Conservation (phyloP, 2,113 vertebrate species). For the Cheilinus undulatus region DNA sequence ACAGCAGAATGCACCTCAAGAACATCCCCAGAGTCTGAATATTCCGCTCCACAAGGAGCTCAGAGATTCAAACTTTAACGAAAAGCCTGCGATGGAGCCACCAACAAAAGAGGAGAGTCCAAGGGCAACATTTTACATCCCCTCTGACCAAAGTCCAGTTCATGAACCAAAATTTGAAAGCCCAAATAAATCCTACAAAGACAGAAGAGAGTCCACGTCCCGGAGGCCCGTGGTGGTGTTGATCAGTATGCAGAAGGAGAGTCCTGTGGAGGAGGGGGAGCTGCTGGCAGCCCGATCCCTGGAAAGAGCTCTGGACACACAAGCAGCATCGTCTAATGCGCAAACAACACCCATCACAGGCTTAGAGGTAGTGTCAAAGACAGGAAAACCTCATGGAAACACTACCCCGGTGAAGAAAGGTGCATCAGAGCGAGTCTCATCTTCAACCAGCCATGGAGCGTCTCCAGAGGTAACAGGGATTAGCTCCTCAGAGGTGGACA, state of each 20-base stretch:
- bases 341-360: constrained; percentile 5
- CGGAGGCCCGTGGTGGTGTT: constrained; percentile 81
- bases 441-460: background rate
- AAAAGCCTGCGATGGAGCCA: constrained; percentile 44
- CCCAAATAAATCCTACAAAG: constrained; percentile 56
- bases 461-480: constrained; percentile 14
- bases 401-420: constrained; percentile 15
- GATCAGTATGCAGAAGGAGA: constrained; percentile 86
- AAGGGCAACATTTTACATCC: constrained; percentile 91
- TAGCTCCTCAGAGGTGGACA: constrained; percentile 57
- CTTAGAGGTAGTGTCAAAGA: constrained; percentile 33
- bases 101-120: constrained; percentile 61
- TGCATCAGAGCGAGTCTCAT: background rate
- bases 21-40: constrained; percentile 16
- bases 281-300: constrained; percentile 62
- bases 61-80: constrained; percentile 63
- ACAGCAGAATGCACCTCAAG: constrained; percentile 24
- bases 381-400: background rate
- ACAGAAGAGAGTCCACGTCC: constrained; percentile 65
- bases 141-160: constrained; percentile 82
- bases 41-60: background rate
- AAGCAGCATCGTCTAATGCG: constrained; percentile 15
- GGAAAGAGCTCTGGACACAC: constrained; percentile 54
- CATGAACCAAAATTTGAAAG: constrained; percentile 56
- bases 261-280: constrained; percentile 64